Base-by-base conservation (phyloP, 2,888 invertebrate genomes). In the Drosophila neutralis region DNA sequence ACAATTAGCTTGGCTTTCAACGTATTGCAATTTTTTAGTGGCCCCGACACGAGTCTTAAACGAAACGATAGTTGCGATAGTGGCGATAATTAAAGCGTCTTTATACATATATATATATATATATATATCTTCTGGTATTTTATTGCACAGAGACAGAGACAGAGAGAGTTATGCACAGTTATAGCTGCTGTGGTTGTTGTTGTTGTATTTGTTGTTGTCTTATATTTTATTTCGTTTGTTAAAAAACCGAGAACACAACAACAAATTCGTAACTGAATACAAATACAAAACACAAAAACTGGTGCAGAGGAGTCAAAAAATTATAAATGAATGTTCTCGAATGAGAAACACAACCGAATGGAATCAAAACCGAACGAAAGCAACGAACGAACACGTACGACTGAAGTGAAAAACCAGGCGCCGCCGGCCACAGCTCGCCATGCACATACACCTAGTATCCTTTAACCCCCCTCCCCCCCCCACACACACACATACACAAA, bases 311-410 rank as follows among this genome's bases (percentile, higher is more conserved):
- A 91, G 90, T 92, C 88, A 91, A 91, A 91, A 91, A 91, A 91
- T 92, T 90, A 92, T 89, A 91, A 91, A 92, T 92, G 91, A 91
- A 91, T 91, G 90, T 91, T 92, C 91, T 91, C 91, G 91, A 92
- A 90, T 57, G 87, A 87, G 87, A 87, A 87, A 86, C 85, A 86
- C 85, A 86, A 87, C 87, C 87, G 87, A 87, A 87, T 87, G 89
- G 87, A 92, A 92, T 90, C 91, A 90, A 88, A 90, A 91, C 92
- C 91, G 92, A 91, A 91, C 91, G 91, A 91, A 91, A 91, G 92
- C 91, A 92, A 91, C 91, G 92, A 91, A 92, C 91, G 92, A 92
- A 92, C 92, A 89, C 91, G 91, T 89, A 91, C 92, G 91, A 91
- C 87, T 91, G 84, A 89, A 75, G 69, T 65, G 67, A 69, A 69